Conservation (phyloP, 2,888 invertebrate species). For the Orthonychiurus folsomi region DNA sequence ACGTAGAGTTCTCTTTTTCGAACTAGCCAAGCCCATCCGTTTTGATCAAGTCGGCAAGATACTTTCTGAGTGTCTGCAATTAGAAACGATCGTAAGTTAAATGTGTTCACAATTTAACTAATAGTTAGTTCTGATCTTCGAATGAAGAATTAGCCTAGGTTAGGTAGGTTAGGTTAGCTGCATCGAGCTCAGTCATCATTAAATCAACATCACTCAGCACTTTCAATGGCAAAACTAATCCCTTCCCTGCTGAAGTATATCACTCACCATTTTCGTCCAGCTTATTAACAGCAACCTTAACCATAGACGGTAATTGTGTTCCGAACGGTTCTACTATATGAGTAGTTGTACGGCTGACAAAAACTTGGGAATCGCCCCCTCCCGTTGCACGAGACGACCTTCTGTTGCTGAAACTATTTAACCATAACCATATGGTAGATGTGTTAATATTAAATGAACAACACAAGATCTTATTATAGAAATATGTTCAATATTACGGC, state of each 20-base stretch:
- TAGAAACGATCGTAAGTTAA: too few relatives aligned
- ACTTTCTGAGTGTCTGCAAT: slow-evolving; percentile 42
- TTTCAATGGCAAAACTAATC: background rate
- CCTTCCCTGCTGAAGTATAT: too few relatives aligned
- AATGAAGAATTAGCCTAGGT: too few relatives aligned
- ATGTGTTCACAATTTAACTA: background rate
- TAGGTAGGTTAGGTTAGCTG: too few relatives aligned
- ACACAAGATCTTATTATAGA: too few relatives aligned
- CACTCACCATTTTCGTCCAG: slow-evolving; percentile 15
- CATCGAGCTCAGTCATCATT: too few relatives aligned
- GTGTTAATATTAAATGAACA: too few relatives aligned
- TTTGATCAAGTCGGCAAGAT: slow-evolving; percentile 56
- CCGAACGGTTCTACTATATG: slow-evolving; percentile 22
- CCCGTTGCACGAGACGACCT: background rate
- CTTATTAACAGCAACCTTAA: slow-evolving; percentile 21
- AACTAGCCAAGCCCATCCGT: slow-evolving; percentile 77
- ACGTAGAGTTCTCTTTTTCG: slow-evolving; percentile 73
- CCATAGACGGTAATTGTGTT: slow-evolving; percentile 25
- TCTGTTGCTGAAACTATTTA: slow-evolving; percentile 3
- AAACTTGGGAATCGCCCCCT: background rate
- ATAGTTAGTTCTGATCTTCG: too few relatives aligned
- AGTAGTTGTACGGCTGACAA: slow-evolving; percentile 16
- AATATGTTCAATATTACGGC: too few relatives aligned
- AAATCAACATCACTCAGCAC: background rate
- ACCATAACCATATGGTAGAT: too few relatives aligned